Percentiles rank a stretch among this genome's conserved stretches.
phyloP scores from a whole-genome alignment of 2,888 invertebrate genomes.

The Patella depressa region DNA sequence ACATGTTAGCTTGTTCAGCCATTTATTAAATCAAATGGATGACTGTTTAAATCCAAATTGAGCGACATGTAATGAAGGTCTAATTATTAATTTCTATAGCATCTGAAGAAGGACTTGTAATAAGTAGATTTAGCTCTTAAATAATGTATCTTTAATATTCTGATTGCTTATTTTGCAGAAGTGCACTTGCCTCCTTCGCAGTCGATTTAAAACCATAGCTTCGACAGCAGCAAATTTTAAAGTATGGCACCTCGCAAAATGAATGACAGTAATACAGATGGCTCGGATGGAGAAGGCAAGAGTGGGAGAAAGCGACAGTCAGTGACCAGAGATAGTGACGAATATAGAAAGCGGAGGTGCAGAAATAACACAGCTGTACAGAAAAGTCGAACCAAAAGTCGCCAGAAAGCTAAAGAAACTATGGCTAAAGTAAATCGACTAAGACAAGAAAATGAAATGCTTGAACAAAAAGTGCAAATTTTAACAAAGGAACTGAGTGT shows the following conservation, averaged over 20 bases:
- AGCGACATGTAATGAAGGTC: too few species aligned
- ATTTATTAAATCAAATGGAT: too few species aligned
- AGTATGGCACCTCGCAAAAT: conserved; percentile 17
- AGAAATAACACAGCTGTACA: conserved; percentile 96
- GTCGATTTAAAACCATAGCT: not conserved
- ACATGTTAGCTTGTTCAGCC: too few species aligned
- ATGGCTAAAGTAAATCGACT: conserved; percentile 93
- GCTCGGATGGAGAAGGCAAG: not conserved
- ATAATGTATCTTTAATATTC: too few species aligned
- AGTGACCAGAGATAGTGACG: conserved; percentile 89
- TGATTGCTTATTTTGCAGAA: not conserved
- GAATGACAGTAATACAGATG: conserved; percentile 15
- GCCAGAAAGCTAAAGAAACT: conserved; percentile 92
- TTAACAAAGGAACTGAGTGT: conserved; percentile 87
- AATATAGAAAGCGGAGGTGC: conserved; percentile 90
- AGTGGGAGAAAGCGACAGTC: not conserved
- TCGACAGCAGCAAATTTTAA: conserved; percentile 9
- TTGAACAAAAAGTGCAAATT: conserved; percentile 90
- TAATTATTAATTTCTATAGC: too few species aligned
- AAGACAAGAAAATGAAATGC: conserved; percentile 90
- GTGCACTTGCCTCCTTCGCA: not conserved
- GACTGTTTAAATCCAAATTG: too few species aligned
- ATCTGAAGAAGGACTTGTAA: too few species aligned
- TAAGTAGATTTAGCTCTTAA: too few species aligned
- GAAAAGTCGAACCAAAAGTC: conserved; percentile 96